Evolutionary conservation across 2,113 vertebrate genomes (phyloP), one percentile per base, ranked within the genome.

Genomic region (Carassius gibelio): DNA sequence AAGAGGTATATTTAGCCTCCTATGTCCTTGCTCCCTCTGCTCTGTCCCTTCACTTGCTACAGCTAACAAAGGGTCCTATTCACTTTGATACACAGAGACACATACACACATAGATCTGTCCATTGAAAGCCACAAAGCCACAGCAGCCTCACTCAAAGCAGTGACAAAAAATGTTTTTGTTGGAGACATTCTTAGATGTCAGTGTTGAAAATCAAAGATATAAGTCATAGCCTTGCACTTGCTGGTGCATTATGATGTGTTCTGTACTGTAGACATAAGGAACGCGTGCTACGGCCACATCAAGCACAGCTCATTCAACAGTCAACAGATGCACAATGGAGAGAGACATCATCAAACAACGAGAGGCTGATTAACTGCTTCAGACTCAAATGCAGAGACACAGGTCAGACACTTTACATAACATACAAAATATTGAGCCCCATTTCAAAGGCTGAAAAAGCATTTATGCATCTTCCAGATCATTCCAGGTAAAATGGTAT

Each of bases 261-360:
- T 7, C 59, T 26, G 48, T 42, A 50, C 75, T 78, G 75, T 84
- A 86, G 81, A 84, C 84, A 71, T 88, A 82, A 88, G 88, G 87
- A 84, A 75, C 85, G 69, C 68, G 42, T 83, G 88, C 88, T 82
- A 86, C 74, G 84, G 68, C 86, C 92, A 95, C 95, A 95, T 95
- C 94, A 96, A 95, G 94, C 92, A 64, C 64, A 87, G 78, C 57
- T 89, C 87, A 91, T 90, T 86, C 89, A 90, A 87, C 88, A 82
- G 84, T 91, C 88, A 91, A 89, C 91, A 90, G 82, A 89, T 89
- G 91, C 88, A 85, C 88, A 87, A 92, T 93, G 89, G 87, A 92
- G 92, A 85, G 88, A 88, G 87, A 87, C 87, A 84, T 84, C 83
- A 84, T 80, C 81, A 82, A 91, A 80, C 85, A 88, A 88, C 79